Evolutionary conservation across 1,140 invertebrate genomes (phyloP).

Genomic region (Littorina saxatilis): DNA sequence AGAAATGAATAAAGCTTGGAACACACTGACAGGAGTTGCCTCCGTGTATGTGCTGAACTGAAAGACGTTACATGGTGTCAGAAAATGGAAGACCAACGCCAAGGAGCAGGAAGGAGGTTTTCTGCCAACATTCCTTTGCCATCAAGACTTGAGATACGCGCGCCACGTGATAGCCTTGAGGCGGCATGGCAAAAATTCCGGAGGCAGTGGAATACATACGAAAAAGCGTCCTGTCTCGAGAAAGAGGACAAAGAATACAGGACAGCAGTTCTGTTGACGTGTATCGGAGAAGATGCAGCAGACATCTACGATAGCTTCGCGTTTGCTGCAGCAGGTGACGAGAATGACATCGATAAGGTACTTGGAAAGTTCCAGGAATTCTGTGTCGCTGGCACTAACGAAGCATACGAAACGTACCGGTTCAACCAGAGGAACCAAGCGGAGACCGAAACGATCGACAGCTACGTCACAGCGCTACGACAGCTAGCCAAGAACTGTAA

Average conservation of each 20-base stretch:
- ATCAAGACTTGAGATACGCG: too few species aligned
- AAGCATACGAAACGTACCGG: not conserved
- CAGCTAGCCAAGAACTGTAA: not conserved
- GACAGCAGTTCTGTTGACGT: not conserved
- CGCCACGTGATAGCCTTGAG: not conserved
- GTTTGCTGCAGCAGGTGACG: not conserved
- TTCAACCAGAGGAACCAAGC: constrained; percentile 8
- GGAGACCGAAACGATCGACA: not conserved
- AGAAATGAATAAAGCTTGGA: too few species aligned
- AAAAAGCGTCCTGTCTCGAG: not conserved
- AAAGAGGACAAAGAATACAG: not conserved
- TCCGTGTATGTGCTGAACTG: too few species aligned
- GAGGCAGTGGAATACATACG: not conserved
- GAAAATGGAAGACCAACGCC: too few species aligned
- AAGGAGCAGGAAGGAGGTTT: too few species aligned
- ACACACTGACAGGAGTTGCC: too few species aligned
- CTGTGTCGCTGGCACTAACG: not conserved
- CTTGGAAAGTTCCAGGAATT: not conserved
- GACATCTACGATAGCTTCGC: not conserved
- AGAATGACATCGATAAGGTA: not conserved
- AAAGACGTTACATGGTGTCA: too few species aligned
- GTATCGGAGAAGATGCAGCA: not conserved
- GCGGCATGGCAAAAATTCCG: not conserved
- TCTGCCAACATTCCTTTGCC: too few species aligned
- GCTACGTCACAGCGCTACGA: not conserved